Evolutionary conservation across 2,113 vertebrate species (phyloP).

Genomic region (Serranochromis macrocephalus): DNA sequence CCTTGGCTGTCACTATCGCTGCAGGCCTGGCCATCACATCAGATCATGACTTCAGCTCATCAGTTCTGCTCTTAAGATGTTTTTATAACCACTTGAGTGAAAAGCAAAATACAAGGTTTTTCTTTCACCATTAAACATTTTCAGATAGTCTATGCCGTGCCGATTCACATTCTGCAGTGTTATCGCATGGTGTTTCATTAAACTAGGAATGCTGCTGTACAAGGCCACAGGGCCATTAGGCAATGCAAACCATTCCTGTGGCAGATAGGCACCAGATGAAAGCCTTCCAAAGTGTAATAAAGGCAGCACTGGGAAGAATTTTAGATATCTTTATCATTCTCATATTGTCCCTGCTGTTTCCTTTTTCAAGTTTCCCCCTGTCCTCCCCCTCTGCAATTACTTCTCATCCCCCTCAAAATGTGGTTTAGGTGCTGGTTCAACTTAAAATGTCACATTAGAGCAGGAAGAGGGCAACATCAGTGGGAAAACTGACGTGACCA

Average conservation of each 20-base stretch:
- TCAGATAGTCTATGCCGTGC: neutral
- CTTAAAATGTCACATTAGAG: constrained; percentile 21
- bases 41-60: constrained; percentile 2
- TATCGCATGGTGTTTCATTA: constrained; percentile 31
- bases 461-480: constrained; percentile 1
- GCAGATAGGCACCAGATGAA: constrained; percentile 58
- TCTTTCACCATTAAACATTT: neutral
- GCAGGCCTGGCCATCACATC: neutral
- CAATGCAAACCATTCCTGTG: constrained; percentile 15
- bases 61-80: neutral
- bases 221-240: constrained; percentile 22
- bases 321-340: constrained; percentile 33
- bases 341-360: constrained; percentile 19
- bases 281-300: constrained; percentile 10
- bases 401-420: neutral
- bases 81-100: neutral
- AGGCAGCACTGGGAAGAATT: constrained; percentile 12
- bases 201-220: constrained; percentile 15
- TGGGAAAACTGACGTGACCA: constrained; percentile 13
- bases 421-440: constrained; percentile 18
- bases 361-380: constrained; percentile 16
- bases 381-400: neutral
- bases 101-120: neutral
- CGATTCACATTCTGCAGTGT: neutral
- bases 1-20: constrained; percentile 12